Base-by-base conservation (phyloP, 2,797 vertebrate species). In the Notoglanidium macrostoma region DNA sequence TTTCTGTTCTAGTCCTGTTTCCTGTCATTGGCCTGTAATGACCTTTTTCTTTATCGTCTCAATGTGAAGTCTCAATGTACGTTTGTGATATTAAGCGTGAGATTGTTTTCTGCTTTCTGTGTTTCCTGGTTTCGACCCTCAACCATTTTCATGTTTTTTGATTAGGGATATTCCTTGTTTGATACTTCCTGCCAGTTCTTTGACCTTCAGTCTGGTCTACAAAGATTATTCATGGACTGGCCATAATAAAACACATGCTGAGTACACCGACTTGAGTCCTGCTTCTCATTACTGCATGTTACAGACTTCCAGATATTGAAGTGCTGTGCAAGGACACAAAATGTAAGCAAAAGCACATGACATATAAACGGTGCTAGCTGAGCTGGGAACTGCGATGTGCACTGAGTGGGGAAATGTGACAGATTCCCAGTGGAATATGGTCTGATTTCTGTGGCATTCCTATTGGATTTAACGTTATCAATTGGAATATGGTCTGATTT, bases 171-270 rank as follows among this genome's bases (percentile, higher is more conserved):
- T 40, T 40, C 15, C 68, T 40, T 70, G 35, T 44, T 76, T 51
- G 46, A 76, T 15, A 23, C 26, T 32, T 55, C n/a, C 7, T 77
- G 49, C n/a, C 49, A 54, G 74, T 32, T 77, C n/a, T 77, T 29
- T 77, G 49, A 77, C 74, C n/a, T 55, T 54, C 49, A 19, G 7
- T 35, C 51, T 32, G 51, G 15, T 9, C 51, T 55, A 19, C 51
- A 78, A 55, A 32, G 74, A 55, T 21, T 78, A 77, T 19, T 54
- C 49, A 29, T 54, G n/a, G n/a, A 54, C 49, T 29, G n/a, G 7
- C 49, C 2, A 54, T 55, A 77, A 77, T 77, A 77, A 77, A 77
- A 21, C 74, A 77, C 74, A 77, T 55, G 49, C 74, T 55, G 76
- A 35, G 15, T 78, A 21, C 21, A 78, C 0, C 9, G 46, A 19